Percentiles rank a stretch among this genome's conserved stretches.
phyloP scores from a whole-genome alignment of 2,113 vertebrate genomes.

The Montifringilla adamsi region DNA sequence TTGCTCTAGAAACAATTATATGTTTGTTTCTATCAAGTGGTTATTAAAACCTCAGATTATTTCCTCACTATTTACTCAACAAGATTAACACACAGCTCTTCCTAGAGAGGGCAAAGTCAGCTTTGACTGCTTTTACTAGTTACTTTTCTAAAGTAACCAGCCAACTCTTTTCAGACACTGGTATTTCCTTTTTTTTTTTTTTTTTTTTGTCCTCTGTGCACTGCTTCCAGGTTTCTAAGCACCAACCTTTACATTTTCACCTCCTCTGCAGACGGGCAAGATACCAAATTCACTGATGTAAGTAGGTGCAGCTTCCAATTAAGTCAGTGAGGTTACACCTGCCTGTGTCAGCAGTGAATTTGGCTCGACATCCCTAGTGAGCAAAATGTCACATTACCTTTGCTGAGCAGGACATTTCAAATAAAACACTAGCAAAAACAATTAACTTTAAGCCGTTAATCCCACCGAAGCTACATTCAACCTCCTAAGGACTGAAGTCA shows the following conservation, averaged over 20 bases:
- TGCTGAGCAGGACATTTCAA: conserved; percentile 72
- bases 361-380: conserved; percentile 32
- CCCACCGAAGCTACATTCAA: conserved; percentile 62
- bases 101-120: background rate
- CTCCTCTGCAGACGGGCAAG: conserved; percentile 40
- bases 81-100: conserved; percentile 10
- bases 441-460: conserved; percentile 78
- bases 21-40: conserved; percentile 13
- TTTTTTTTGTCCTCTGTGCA: background rate
- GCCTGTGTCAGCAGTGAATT: conserved; percentile 33
- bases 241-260: conserved; percentile 37
- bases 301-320: conserved; percentile 2
- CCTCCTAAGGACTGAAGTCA: conserved; percentile 68
- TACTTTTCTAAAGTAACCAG: background rate
- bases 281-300: background rate
- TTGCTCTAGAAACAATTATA: background rate
- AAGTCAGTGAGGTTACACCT: background rate
- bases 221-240: background rate
- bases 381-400: conserved; percentile 74
- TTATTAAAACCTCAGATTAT: conserved; percentile 34
- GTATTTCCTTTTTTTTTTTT: background rate
- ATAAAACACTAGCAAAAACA: conserved; percentile 79
- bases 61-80: conserved; percentile 30
- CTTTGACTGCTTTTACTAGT: background rate
- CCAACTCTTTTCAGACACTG: background rate